phyloP scores from a whole-genome alignment of 1,140 invertebrate genomes.

The Popillia japonica region DNA sequence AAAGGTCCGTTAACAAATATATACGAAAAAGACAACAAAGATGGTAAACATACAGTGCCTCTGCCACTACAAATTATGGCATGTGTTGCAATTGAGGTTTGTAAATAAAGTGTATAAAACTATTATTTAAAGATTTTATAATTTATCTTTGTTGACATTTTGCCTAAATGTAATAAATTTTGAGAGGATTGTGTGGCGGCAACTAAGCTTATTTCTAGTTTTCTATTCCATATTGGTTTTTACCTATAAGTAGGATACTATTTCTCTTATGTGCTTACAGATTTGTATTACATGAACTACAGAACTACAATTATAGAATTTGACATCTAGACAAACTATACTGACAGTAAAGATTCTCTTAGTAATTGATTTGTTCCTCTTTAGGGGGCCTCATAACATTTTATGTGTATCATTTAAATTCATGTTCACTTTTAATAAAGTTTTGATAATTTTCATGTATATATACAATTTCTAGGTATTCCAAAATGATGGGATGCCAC shows the following conservation, averaged over 20 bases:
- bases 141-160: not conserved
- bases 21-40: constrained; percentile 66
- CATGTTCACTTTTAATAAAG: not conserved
- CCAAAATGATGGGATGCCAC: constrained; percentile 76
- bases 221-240: constrained; percentile 35
- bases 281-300: not conserved
- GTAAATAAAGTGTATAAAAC: constrained; percentile 43
- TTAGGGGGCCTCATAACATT: not conserved
- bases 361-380: not conserved
- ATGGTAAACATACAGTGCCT: constrained; percentile 66
- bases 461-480: constrained; percentile 65
- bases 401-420: not conserved
- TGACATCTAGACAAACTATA: not conserved
- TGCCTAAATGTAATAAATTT: not conserved
- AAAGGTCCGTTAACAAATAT: constrained; percentile 70
- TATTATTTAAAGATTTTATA: not conserved
- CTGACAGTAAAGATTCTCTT: not conserved
- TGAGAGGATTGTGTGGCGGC: not conserved
- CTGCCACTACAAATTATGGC: constrained; percentile 78
- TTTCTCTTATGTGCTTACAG: not conserved
- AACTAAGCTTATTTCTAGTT: constrained; percentile 1
- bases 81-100: constrained; percentile 76
- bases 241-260: constrained; percentile 17
- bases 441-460: not conserved
- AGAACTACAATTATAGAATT: not conserved